Conservation (phyloP, 2,113 vertebrate genomes). For the Eleginops maclovinus region DNA sequence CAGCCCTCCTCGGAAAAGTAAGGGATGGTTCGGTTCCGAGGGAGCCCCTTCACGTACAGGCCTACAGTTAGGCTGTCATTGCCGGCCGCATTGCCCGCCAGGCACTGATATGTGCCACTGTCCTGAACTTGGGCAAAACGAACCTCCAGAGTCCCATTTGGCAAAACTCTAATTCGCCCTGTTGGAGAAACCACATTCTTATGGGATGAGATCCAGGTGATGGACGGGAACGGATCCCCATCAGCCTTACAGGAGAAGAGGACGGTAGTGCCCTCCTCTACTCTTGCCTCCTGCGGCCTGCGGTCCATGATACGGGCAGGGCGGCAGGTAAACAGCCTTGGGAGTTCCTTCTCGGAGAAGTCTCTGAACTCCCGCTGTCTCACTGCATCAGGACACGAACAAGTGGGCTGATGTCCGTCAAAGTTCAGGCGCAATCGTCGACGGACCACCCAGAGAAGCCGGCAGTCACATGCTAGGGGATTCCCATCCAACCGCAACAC, state of each 20-base stretch:
- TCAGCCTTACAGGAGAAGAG: slow-evolving; percentile 88
- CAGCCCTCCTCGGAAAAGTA: slow-evolving; percentile 76
- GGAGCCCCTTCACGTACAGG: slow-evolving; percentile 84
- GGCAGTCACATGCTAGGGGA: slow-evolving; percentile 91
- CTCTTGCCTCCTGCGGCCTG: slow-evolving; percentile 78
- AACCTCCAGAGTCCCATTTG: slow-evolving; percentile 88
- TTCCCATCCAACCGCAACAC: slow-evolving; percentile 88
- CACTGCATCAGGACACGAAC: slow-evolving; percentile 77
- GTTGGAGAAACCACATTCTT: slow-evolving; percentile 74
- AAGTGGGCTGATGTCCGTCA: slow-evolving; percentile 85
- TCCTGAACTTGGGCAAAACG: slow-evolving; percentile 87
- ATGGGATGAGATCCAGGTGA: slow-evolving; percentile 87
- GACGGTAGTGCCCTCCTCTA: slow-evolving; percentile 85
- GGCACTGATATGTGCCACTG: slow-evolving; percentile 86
- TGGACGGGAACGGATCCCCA: slow-evolving; percentile 85
- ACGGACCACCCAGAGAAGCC: slow-evolving; percentile 90
- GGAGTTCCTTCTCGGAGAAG: slow-evolving; percentile 86
- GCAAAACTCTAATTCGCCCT: slow-evolving; percentile 85
- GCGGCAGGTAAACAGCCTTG: slow-evolving; percentile 86
- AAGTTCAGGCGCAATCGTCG: slow-evolving; percentile 85
- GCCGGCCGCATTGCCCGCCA: slow-evolving; percentile 88
- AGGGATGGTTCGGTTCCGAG: slow-evolving; percentile 77
- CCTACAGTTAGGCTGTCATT: slow-evolving; percentile 87
- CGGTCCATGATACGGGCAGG: slow-evolving; percentile 83
- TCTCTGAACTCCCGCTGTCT: slow-evolving; percentile 85